Evolutionary conservation across 2,888 invertebrate species (phyloP), one percentile per base, ranked within the genome.

Genomic region (Nephrocerus scutellatus): DNA sequence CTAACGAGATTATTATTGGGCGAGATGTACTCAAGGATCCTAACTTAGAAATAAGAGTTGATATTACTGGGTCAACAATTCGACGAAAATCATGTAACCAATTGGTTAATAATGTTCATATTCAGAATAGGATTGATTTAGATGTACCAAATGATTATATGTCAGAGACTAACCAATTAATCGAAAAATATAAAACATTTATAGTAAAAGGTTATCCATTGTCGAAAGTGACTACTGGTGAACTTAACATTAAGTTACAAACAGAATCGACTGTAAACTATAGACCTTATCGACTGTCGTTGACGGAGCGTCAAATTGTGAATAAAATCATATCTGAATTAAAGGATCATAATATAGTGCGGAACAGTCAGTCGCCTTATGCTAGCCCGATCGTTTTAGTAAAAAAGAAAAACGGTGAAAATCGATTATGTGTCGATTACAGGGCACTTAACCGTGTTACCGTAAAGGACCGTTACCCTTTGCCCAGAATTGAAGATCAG

Each of bases 401-500:
- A 2, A 46, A 33, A 15, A 47, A 49, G 36, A 41, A 42, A 22
- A 39, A 48, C 13, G 41, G 37, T 4, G 34, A 39, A 13, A n/a
- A 30, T 46, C 50, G 56, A 32, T 31, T 57, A 8, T 54, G 54
- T 14, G 45, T 56, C 2, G 55, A 58, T 35, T 56, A 48, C 28
- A 28, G 51, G 7, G 21, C 29, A 18, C 31, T 47, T 7, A 53
- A 52, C 29, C 46, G 47, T 28, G 35, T 44, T 8, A 50, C 45
- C 6, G 40, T 52, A 20, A 55, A 49, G 35, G 57, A 48, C 30
- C 49, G 37, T 38, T 57, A 49, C 34, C 37, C 57, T 3, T 16
- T 58, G 15, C 59, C 57, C 1, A 15, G 51, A n/a, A 55, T 59
- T 6, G 55, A 61, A 7, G 60, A 61, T 26, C 53, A 53, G 30